phyloP scores from a whole-genome alignment of 1,140 invertebrate genomes.

The fruit fly (Drosophila melanogaster) region Release_6_plus_ISO1_MT NT_037436.4:5500001-5500500 shows the following conservation, averaged over 20 bases:
- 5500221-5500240: constrained; percentile 17
- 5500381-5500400: constrained; percentile 83
- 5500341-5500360: constrained; percentile 11
- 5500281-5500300: constrained; percentile 29
- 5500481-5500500: constrained; percentile 42
- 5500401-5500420: constrained; percentile 83
- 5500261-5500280: constrained; percentile 82
- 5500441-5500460: constrained; percentile 63
- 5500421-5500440: constrained; percentile 80
- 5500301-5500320: constrained; percentile 7
- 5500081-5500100: constrained; percentile 54
- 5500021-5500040: constrained; percentile 46
- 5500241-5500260: constrained; percentile 76
- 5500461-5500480: constrained; percentile 50
- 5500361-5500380: constrained; percentile 78
- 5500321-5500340: constrained; percentile 23
- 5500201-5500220: constrained; percentile 72
- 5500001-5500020: constrained; percentile 52
- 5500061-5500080: constrained; percentile 52
- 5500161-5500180: constrained; percentile 32
- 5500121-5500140: constrained; percentile 70
- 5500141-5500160: constrained; percentile 49
- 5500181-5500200: constrained; percentile 83
- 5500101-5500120: constrained; percentile 73
- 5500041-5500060: constrained; percentile 71